Evolutionary conservation across 2,888 invertebrate species (phyloP).

Genomic region (Perdita meconis): DNA sequence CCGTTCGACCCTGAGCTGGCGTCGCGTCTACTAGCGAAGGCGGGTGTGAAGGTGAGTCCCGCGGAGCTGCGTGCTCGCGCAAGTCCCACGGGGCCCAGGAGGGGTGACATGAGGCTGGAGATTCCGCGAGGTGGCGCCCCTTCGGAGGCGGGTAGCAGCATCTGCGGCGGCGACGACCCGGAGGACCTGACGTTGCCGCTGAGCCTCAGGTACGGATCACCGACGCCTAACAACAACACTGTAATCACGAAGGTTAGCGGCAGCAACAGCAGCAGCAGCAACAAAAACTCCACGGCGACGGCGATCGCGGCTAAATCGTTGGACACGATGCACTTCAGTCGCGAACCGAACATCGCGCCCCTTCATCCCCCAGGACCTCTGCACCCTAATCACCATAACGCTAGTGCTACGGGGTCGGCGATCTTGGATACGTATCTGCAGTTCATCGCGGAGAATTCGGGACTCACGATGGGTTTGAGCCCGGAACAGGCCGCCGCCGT

Average conservation of each 20-base stretch:
- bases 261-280: slow-evolving; percentile 86
- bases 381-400: slow-evolving; percentile 73
- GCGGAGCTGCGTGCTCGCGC: slow-evolving; percentile 93
- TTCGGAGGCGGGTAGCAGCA: slow-evolving; percentile 89
- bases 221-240: slow-evolving; percentile 86
- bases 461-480: slow-evolving; percentile 88
- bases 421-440: slow-evolving; percentile 95
- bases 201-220: slow-evolving; percentile 87
- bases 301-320: slow-evolving; percentile 89
- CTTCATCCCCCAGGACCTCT: slow-evolving; percentile 78
- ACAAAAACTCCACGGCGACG: slow-evolving; percentile 81
- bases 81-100: slow-evolving; percentile 92
- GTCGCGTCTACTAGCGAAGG: slow-evolving; percentile 91
- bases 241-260: slow-evolving; percentile 83
- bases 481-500: slow-evolving; percentile 87
- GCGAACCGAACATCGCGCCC: slow-evolving; percentile 89
- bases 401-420: slow-evolving; percentile 87
- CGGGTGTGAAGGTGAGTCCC: slow-evolving; percentile 93
- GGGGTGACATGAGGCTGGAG: slow-evolving; percentile 91
- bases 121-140: slow-evolving; percentile 89
- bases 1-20: slow-evolving; percentile 96
- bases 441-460: slow-evolving; percentile 93
- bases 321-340: slow-evolving; percentile 88
- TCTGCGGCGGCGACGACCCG: slow-evolving; percentile 92
- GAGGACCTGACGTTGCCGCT: slow-evolving; percentile 91